A percentile compares a stretch with the other conserved stretches of the same genome.
phyloP scores from a whole-genome alignment of 2,113 vertebrate genomes.

The Menura novaehollandiae region DNA sequence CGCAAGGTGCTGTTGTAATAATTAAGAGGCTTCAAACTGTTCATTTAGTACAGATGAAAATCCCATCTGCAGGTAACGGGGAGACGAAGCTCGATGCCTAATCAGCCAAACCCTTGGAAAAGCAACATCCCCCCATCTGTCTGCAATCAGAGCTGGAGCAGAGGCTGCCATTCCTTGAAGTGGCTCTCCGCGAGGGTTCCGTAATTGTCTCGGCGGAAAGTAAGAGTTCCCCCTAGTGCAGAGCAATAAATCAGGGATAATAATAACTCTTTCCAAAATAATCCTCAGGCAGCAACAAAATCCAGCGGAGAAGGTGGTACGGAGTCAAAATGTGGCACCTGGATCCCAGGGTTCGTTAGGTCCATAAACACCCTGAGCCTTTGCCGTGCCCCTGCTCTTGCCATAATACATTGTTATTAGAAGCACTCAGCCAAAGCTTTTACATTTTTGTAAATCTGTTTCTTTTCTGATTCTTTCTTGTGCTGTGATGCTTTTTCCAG shows the following conservation, averaged over 20 bases:
- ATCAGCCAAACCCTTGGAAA: neutral
- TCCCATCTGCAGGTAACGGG: neutral
- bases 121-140: neutral
- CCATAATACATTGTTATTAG: neutral
- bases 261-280: constrained; percentile 78
- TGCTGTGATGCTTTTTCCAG: neutral
- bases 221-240: constrained; percentile 68
- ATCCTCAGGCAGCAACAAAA: constrained; percentile 72
- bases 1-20: neutral
- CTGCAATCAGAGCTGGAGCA: constrained; percentile 23
- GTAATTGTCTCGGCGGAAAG: constrained; percentile 69
- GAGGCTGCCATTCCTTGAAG: constrained; percentile 57
- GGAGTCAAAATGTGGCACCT: constrained; percentile 60
- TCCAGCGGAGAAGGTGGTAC: constrained; percentile 65
- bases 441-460: neutral
- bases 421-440: neutral
- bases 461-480: neutral
- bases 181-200: constrained; percentile 54
- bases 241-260: constrained; percentile 71
- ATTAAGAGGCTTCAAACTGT: neutral
- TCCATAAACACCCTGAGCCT: constrained; percentile 8
- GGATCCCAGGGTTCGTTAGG: constrained; percentile 34
- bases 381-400: constrained; percentile 4
- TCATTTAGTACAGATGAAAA: neutral
- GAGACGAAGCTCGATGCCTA: neutral